Evolutionary conservation across 2,797 vertebrate genomes (phyloP).

Genomic region (Falco rusticolus): DNA sequence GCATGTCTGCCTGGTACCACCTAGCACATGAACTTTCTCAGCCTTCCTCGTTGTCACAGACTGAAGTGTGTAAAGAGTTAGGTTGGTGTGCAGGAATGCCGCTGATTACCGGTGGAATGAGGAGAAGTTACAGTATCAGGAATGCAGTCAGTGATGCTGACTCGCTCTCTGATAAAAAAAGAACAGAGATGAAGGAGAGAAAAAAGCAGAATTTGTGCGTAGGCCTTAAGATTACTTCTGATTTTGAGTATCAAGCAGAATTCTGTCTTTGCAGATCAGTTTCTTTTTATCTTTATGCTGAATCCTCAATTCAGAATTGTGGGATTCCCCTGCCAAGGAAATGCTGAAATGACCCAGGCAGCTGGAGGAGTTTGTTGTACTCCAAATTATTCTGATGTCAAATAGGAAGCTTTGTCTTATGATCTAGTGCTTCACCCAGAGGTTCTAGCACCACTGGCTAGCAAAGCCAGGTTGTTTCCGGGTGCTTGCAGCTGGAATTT

Average conservation of each 20-base stretch:
- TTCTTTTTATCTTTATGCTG: slow-evolving; percentile 2
- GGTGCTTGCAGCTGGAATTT: slow-evolving; percentile 12
- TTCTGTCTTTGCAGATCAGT: background rate
- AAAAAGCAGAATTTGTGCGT: background rate
- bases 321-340: background rate
- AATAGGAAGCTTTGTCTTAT: background rate
- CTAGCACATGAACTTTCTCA: slow-evolving; percentile 51
- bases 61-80: slow-evolving; percentile 31
- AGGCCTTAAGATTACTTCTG: background rate
- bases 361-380: background rate
- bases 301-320: background rate
- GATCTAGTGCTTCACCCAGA: background rate
- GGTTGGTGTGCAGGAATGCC: slow-evolving; percentile 62
- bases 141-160: slow-evolving; percentile 29
- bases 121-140: slow-evolving; percentile 28
- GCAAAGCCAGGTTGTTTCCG: background rate
- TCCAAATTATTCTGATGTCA: background rate
- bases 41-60: background rate
- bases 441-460: background rate
- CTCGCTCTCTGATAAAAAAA: slow-evolving; percentile 50
- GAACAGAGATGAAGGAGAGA: background rate
- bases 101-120: slow-evolving; percentile 56
- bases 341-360: background rate
- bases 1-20: slow-evolving; percentile 60
- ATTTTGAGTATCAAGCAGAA: background rate